Evolutionary conservation across 2,888 invertebrate genomes (phyloP), one percentile per base, ranked within the genome.

Genomic region (Lithophane leautieri): DNA sequence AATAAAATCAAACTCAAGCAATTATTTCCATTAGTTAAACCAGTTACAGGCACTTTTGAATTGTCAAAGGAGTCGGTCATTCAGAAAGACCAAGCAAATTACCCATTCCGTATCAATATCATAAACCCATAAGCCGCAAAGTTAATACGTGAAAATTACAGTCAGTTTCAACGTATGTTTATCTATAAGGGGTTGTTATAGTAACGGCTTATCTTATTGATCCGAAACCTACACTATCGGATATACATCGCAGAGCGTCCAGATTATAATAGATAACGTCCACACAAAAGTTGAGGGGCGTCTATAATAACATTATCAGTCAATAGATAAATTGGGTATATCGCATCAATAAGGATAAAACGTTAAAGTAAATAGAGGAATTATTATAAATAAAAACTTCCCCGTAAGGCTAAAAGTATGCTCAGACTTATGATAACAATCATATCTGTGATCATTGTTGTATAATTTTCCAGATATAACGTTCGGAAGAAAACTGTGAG

Each of bases 241-340:
- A 58, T 65, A 80, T 54, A 56, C 70, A 84, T 84, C 81, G 76
- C 63, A 67, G 47, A 82, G 47, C 65, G 70, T 73, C 68, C 85
- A 78, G 83, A 83, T 86, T 70, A 70, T 73, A 65, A 61, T 34
- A 56, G 86, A 83, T 83, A 85, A 65, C 28, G 70, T 67, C 47
- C 67, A 76, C 70, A 60, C 52, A 70, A 76, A 75, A 85, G 72
- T 72, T 70, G 56, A 56, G 61, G 82, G 78, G 82, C 28, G 67
- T 84, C 54, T 66, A n/a, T 84, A 80, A 81, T 84, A 79, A 80
- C 69, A 84, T 84, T 81, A 81, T 84, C 67, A 79, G 84, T 81
- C 81, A 67, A 84, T 65, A 81, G 70, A 82, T 85, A 82, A 70
- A 71, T 81, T 74, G 70, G 56, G 28, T 78, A 70, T 50, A 83